Evolutionary conservation across 2,888 invertebrate species (phyloP).

Genomic region (Hypolimnas misippus): DNA sequence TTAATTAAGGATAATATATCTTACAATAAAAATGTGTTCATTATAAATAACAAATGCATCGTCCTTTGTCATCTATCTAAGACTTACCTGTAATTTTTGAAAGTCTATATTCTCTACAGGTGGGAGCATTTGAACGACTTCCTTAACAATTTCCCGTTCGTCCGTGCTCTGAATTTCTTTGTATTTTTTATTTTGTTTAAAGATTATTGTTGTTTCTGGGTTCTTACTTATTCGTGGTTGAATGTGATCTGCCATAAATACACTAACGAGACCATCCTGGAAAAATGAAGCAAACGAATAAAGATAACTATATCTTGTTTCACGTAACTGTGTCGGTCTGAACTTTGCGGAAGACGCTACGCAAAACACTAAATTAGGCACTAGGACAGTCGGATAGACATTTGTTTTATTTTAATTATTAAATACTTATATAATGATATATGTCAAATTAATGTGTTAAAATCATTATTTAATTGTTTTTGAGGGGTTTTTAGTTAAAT

Average conservation of each 20-base stretch:
- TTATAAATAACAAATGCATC: too few relatives aligned
- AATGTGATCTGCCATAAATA: conserved; percentile 59
- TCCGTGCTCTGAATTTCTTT: conserved; percentile 60
- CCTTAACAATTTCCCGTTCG: conserved; percentile 61
- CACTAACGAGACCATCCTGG: conserved; percentile 62
- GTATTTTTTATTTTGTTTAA: conserved; percentile 55
- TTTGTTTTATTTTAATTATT: too few relatives aligned
- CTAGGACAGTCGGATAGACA: too few relatives aligned
- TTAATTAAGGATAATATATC: not conserved
- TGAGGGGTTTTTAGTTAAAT: too few relatives aligned
- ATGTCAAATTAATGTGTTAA: too few relatives aligned
- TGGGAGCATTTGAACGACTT: conserved; percentile 62
- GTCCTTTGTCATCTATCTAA: too few relatives aligned
- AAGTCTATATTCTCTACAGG: conserved; percentile 59
- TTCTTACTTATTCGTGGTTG: conserved; percentile 55
- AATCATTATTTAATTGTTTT: too few relatives aligned
- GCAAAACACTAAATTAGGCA: too few relatives aligned
- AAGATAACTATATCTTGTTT: too few relatives aligned
- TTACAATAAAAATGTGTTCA: not conserved
- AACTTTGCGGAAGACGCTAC: too few relatives aligned
- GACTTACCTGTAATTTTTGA: conserved; percentile 64
- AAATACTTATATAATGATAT: too few relatives aligned
- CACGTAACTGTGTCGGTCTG: too few relatives aligned
- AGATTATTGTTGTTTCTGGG: conserved; percentile 61
- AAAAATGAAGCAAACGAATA: conserved; percentile 39